Evolutionary conservation across 2,113 vertebrate genomes (phyloP).

Genomic region (Odontesthes bonariensis): DNA sequence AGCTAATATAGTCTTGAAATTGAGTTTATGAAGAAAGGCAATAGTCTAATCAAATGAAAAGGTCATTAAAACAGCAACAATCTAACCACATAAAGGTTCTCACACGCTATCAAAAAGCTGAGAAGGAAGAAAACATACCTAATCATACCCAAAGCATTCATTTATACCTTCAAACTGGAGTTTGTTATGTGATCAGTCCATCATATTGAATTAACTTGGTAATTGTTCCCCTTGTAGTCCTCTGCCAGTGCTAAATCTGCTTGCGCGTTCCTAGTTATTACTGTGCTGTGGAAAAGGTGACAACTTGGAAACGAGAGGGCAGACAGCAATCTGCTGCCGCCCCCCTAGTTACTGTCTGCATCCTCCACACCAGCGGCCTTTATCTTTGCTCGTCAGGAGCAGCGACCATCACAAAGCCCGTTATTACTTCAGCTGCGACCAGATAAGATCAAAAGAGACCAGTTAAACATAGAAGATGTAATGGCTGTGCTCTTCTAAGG

Average conservation of each 20-base stretch:
- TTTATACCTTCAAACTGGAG: conserved; percentile 3
- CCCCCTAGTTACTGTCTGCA: conserved; percentile 49
- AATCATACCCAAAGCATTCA: not conserved
- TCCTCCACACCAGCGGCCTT: conserved; percentile 47
- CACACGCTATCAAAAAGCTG: not conserved
- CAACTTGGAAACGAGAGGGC: conserved; percentile 46
- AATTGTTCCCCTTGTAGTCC: not conserved
- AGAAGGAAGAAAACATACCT: not conserved
- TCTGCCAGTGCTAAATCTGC: conserved; percentile 18
- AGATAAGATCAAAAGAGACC: conserved; percentile 74
- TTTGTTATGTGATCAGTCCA: conserved; percentile 14
- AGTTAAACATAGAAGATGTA: conserved; percentile 60
- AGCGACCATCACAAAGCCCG: conserved; percentile 47
- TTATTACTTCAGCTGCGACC: conserved; percentile 63
- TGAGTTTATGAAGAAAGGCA: not conserved
- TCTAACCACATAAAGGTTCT: not conserved
- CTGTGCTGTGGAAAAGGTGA: conserved; percentile 34
- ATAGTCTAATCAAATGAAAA: not conserved
- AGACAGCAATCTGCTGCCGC: conserved; percentile 52
- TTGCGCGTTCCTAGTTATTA: conserved; percentile 47
- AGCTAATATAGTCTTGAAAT: not conserved
- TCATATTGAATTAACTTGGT: not conserved
- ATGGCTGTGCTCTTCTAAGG: conserved; percentile 60
- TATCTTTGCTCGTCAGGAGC: conserved; percentile 67
- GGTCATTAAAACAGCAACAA: not conserved